A percentile compares a stretch with the other conserved stretches of the same genome.
Evolutionary conservation across 2,888 invertebrate species (phyloP).

Genomic region (Lochmaea crataegi): DNA sequence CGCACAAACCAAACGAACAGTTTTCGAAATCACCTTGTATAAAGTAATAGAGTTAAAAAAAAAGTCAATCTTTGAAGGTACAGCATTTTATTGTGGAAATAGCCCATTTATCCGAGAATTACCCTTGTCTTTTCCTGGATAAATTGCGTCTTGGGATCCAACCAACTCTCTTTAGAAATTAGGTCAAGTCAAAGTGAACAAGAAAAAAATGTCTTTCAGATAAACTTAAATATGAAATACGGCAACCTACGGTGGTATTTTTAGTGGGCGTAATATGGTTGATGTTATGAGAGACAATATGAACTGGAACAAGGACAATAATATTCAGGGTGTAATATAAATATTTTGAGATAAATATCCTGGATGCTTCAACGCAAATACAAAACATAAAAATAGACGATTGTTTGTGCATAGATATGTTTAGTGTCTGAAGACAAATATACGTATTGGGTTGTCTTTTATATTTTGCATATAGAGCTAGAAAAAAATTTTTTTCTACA

Average conservation of each 20-base stretch:
- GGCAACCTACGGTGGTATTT: not conserved
- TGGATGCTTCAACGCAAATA: not conserved
- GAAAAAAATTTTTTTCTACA: too few relatives aligned
- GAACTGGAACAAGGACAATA: not conserved
- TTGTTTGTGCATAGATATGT: too few relatives aligned
- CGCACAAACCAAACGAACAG: too few relatives aligned
- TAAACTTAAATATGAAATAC: not conserved
- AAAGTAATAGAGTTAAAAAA: not conserved
- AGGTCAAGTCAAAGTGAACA: not conserved
- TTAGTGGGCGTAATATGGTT: not conserved
- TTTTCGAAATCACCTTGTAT: not conserved
- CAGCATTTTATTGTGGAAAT: not conserved
- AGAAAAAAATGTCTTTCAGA: conserved; percentile 6
- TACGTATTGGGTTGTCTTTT: too few relatives aligned
- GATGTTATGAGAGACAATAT: not conserved
- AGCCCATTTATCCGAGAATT: conserved; percentile 2
- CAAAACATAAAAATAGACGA: too few relatives aligned
- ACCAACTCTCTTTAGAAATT: not conserved
- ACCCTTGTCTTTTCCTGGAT: conserved; percentile 1
- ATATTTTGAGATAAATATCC: not conserved
- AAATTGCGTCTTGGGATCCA: not conserved
- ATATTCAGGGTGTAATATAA: not conserved
- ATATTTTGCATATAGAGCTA: too few relatives aligned
- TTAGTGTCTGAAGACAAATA: too few relatives aligned
- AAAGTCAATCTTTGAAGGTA: not conserved